Percentiles rank a stretch among this genome's conserved stretches.
These are phyloP conservation scores for Papilio helenus DNA, from an alignment of 1,140 invertebrate genomes.

Conservation along the genomic window DNA sequence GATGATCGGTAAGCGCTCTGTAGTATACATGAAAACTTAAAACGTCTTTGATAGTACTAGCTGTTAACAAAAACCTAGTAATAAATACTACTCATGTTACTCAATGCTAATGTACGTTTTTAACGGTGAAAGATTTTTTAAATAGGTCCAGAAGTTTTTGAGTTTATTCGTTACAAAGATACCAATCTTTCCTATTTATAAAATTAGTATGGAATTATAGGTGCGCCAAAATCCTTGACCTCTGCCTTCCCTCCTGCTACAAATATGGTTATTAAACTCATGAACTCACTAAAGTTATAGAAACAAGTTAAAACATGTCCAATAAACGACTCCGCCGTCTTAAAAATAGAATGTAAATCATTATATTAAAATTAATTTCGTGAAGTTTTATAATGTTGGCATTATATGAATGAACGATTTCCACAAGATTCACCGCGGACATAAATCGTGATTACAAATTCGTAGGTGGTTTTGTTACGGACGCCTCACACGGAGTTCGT, in stretches of 20 bases:
- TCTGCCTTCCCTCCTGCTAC: neutral
- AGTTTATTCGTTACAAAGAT: no score
- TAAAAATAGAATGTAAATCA: conserved; percentile 22
- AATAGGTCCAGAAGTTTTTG: no score
- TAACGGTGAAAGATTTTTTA: no score
- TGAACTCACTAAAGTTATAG: neutral
- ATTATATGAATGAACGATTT: conserved; percentile 34
- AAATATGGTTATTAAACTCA: neutral
- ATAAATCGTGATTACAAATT: conserved; percentile 36
- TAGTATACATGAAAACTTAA: no score
- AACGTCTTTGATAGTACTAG: no score
- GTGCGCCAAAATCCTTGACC: neutral
- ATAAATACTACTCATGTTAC: no score
- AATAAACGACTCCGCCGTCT: neutral
- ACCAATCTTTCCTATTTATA: no score
- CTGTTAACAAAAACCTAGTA: no score
- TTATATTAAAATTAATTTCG: conserved; percentile 25
- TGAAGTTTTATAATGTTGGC: neutral
- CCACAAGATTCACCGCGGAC: conserved; percentile 18
- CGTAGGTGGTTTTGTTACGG: conserved; percentile 37
- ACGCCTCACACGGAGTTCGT: conserved; percentile 29
- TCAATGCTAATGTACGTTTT: no score
- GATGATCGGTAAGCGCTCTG: no score
- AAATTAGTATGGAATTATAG: no score
- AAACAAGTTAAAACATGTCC: conserved; percentile 5